Conservation (phyloP, 2,113 vertebrate species). For the Chiloscyllium plagiosum region DNA sequence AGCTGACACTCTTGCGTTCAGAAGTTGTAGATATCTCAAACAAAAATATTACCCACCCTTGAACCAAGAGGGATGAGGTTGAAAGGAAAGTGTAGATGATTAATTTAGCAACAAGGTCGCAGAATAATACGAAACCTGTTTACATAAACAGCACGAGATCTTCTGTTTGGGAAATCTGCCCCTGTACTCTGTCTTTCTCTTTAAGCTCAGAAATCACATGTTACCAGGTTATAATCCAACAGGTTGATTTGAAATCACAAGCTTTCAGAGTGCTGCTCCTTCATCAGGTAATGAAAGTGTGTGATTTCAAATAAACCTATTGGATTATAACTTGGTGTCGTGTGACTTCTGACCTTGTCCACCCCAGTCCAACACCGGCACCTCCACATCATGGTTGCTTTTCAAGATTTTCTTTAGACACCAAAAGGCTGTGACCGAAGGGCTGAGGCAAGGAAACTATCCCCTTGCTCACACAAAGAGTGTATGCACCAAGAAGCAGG, state of each 20-base stretch:
- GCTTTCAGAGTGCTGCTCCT: too few species aligned
- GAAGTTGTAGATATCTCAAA: not conserved
- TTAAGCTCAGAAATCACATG: too few species aligned
- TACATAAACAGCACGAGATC: not conserved
- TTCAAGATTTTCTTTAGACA: not conserved
- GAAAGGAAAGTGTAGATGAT: not conserved
- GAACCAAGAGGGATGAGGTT: not conserved
- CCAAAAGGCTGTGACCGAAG: not conserved
- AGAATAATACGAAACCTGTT: not conserved
- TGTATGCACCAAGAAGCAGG: not conserved
- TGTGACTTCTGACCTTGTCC: too few species aligned
- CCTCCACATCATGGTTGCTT: too few species aligned
- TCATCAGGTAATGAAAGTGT: too few species aligned
- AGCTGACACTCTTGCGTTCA: not conserved
- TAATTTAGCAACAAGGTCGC: not conserved
- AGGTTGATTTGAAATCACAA: too few species aligned
- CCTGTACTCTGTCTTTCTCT: not conserved
- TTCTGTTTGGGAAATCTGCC: not conserved
- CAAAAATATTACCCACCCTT: not conserved
- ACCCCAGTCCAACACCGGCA: too few species aligned
- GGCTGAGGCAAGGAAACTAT: not conserved
- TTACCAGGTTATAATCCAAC: too few species aligned
- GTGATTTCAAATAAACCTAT: too few species aligned
- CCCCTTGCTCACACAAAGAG: not conserved
- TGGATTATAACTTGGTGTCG: too few species aligned